Evolutionary conservation across 2,888 invertebrate genomes (phyloP).

Genomic region (Pollenia labialis): DNA sequence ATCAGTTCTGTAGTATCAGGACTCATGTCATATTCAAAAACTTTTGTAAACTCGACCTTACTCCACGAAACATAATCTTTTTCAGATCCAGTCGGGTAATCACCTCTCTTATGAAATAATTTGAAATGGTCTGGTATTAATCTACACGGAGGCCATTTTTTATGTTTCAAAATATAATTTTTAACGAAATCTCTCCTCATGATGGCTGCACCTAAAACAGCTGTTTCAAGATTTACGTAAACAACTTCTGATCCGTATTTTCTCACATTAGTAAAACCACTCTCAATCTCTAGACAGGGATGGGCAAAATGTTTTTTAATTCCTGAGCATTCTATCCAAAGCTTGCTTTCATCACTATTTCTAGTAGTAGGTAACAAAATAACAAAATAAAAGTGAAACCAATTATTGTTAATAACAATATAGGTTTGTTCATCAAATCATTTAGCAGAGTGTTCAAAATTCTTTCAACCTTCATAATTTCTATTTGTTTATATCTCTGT

Average conservation of each 20-base stretch:
- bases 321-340: no score
- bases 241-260: not conserved
- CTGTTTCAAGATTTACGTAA: not conserved
- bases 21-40: not conserved
- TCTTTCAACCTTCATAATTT: no score
- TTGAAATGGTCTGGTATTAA: not conserved
- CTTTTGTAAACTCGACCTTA: not conserved
- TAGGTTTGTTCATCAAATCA: no score
- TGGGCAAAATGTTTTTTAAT: no score
- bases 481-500: no score
- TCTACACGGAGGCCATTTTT: not conserved
- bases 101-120: not conserved
- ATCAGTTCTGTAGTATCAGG: not conserved
- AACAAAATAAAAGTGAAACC: no score
- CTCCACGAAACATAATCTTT: not conserved
- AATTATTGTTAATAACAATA: no score
- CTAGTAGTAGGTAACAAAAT: no score
- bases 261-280: not conserved
- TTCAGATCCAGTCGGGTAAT: not conserved
- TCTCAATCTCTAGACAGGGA: no score
- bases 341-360: no score
- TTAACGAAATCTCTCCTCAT: conserved; percentile 15
- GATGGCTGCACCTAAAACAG: not conserved
- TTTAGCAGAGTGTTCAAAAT: no score
- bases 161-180: not conserved